phyloP scores from a whole-genome alignment of 2,113 vertebrate genomes.

The Aptenodytes patagonicus region DNA sequence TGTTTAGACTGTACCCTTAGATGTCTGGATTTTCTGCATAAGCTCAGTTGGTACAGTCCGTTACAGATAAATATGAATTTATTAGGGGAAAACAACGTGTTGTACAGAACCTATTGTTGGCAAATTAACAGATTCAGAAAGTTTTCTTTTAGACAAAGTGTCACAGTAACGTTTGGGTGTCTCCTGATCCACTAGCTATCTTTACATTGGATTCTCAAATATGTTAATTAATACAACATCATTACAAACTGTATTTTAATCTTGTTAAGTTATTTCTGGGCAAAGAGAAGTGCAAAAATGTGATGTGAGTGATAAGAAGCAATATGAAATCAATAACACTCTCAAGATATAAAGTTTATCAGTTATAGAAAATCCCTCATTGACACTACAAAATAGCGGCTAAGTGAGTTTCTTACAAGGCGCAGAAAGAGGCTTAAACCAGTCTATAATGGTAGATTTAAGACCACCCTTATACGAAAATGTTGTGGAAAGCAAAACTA shows the following conservation, averaged over 20 bases:
- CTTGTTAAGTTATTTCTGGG: not conserved
- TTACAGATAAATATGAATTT: not conserved
- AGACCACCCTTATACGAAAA: not conserved
- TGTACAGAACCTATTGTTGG: constrained; percentile 15
- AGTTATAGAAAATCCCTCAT: not conserved
- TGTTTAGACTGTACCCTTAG: not conserved
- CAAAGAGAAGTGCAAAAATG: constrained; percentile 15
- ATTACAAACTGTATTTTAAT: constrained; percentile 33
- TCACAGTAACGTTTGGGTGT: constrained; percentile 15
- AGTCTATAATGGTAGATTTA: not conserved
- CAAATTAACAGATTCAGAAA: not conserved
- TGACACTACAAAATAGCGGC: not conserved
- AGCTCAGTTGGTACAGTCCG: not conserved
- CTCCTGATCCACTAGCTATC: not conserved
- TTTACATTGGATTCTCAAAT: not conserved
- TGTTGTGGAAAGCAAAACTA: not conserved
- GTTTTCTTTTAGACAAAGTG: not conserved
- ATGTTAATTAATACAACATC: not conserved
- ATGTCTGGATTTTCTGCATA: not conserved
- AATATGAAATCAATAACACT: not conserved
- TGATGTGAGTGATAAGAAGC: not conserved
- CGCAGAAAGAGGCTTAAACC: not conserved
- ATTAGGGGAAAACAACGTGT: not conserved
- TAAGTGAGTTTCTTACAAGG: not conserved
- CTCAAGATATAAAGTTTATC: not conserved